Evolutionary conservation across 2,888 invertebrate species (phyloP), one percentile per base, ranked within the genome.

Genomic region (Automeris io): DNA sequence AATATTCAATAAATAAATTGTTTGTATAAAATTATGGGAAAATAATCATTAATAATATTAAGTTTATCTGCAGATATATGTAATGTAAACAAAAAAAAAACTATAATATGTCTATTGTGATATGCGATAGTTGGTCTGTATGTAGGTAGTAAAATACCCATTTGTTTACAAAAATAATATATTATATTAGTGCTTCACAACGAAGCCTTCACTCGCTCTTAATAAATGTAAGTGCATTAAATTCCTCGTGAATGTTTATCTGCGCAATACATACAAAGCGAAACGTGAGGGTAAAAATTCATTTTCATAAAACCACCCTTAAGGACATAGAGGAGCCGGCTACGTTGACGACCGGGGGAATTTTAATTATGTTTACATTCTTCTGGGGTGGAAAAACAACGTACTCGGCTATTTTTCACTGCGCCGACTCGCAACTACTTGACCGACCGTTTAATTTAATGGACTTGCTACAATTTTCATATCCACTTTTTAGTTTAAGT

Each of bases 291-390:
- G 26, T 21, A 25, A 33, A 39, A 34, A 23, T 37, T 23, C 18
- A 34, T 39, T 39, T 39, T 39, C 18, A 21, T 34, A 39, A 39
- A 32, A 32, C 6, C 22, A 32, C 33, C 24, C 37, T 9, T 31
- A 29, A 34, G 34, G 21, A 38, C 33, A 12, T 11, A 24, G 33
- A 32, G 23, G 13, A 38, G 13, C 13, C 13, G 34, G 26, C 11
- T 39, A 31, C 21, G 26, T 26, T 5, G 34, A 16, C 39, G 54
- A 43, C 45, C 39, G 52, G 46, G 44, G 48, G 65, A 69, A 68
- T 73, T 75, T 75, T 77, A 74, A 78, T 77, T 74, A 73, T 70
- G 71, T 71, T 72, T 70, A 66, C 74, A 70, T 24, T 32, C 32
- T 37, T 37, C 18, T 16, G 37, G 37, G 23, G 37, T 32, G 16